Base-by-base conservation (phyloP, 2,797 vertebrate species). In the Ambastaia sidthimunki region DNA sequence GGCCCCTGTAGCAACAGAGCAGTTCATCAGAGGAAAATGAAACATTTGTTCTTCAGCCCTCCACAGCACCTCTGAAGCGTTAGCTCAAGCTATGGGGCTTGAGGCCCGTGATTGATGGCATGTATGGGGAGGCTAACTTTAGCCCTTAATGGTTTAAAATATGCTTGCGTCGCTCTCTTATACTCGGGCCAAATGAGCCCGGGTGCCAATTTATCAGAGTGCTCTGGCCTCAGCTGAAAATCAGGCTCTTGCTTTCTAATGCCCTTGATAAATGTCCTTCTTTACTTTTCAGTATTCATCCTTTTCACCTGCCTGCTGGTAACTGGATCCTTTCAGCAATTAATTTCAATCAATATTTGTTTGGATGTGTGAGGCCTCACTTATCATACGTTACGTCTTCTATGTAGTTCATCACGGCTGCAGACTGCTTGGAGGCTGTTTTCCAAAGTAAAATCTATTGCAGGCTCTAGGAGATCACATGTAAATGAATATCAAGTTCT, bases 71-170 rank as follows among this genome's bases (percentile, higher is more conserved):
- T 76, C 70, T 23, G 54, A 72, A 80, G 86, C 80, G 7, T 91
- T 78, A 89, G 83, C 85, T 87, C 80, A 65, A 85, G 76, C 86
- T 87, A 85, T 89, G 86, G 86, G 85, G 88, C 81, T 86, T 86
- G 57, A 82, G 80, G 80, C 84, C 85, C 86, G 82, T 94, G 93
- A 94, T 93, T 90, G 92, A 94, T 93, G 88, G 89, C 85, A 85
- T 73, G 52, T 85, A 80, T 81, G 71, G 83, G 71, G 65, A 82
- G 78, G 92, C 92, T 93, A 94, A 93, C 91, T 93, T 93, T 93
- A 93, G 92, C 90, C 91, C 89, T 89, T 93, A 93, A 93, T 93
- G 91, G 90, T 90, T 91, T 92, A 91, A 94, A 92, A 93, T 94
- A 92, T 93, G 94, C 92, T 93, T 91, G 88, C 87, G 80, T 84